These are phyloP conservation scores for Caenorhabditis tropicalis DNA, from an alignment of 1,140 invertebrate genomes.

Conservation along the genomic window DNA sequence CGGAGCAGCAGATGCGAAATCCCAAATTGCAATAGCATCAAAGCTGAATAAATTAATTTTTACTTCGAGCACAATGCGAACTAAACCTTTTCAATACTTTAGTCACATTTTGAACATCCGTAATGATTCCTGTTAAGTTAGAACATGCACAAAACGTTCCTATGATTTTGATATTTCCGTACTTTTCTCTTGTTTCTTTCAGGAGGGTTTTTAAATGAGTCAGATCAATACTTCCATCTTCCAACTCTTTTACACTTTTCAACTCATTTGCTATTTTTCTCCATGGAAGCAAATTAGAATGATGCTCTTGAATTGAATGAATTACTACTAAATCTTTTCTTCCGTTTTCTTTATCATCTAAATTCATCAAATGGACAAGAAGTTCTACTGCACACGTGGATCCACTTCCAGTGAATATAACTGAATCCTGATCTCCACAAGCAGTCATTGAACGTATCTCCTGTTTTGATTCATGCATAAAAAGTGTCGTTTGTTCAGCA, in stretches of 20 bases:
- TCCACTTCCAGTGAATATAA: slow-evolving; percentile 82
- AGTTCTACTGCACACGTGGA: slow-evolving; percentile 79
- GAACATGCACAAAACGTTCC: slow-evolving; percentile 87
- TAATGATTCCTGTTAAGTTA: slow-evolving; percentile 86
- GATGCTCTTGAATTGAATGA: slow-evolving; percentile 77
- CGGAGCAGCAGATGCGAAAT: slow-evolving; percentile 86
- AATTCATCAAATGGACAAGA: slow-evolving; percentile 78
- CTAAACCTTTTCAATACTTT: slow-evolving; percentile 83
- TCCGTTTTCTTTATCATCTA: slow-evolving; percentile 73
- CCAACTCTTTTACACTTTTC: slow-evolving; percentile 77
- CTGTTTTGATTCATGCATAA: slow-evolving; percentile 78
- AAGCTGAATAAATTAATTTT: neutral
- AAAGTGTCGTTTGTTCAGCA: slow-evolving; percentile 85
- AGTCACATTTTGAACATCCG: slow-evolving; percentile 84
- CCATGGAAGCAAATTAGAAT: slow-evolving; percentile 85
- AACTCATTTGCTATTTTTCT: slow-evolving; percentile 82
- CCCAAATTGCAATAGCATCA: slow-evolving; percentile 73
- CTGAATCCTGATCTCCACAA: slow-evolving; percentile 79
- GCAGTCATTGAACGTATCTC: slow-evolving; percentile 45
- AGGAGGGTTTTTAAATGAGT: slow-evolving; percentile 54
- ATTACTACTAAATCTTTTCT: slow-evolving; percentile 37
- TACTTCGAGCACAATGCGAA: slow-evolving; percentile 81
- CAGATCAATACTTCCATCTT: slow-evolving; percentile 82
- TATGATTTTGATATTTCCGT: slow-evolving; percentile 77
- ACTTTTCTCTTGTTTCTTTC: slow-evolving; percentile 63